Conservation (phyloP, 2,113 vertebrate species). For the Oreochromis tanganicae region DNA sequence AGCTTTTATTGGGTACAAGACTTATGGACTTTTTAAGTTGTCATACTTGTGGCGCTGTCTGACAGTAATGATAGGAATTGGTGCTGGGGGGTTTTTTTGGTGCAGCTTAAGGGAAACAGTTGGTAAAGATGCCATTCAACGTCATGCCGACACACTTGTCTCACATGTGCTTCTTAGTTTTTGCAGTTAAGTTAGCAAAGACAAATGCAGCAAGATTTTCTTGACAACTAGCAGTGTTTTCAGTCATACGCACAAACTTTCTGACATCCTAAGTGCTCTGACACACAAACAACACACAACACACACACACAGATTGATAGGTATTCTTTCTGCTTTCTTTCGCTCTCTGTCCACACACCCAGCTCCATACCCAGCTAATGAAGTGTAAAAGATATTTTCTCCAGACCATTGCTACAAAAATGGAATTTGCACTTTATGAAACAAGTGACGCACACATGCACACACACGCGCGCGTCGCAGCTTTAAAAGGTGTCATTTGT, state of each 20-base stretch:
- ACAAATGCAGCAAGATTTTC: not conserved
- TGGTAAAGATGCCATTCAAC: not conserved
- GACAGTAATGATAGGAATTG: not conserved
- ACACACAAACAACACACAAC: not conserved
- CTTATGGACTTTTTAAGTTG: not conserved
- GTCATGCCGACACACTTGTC: not conserved
- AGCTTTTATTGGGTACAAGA: not conserved
- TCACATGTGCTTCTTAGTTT: not conserved
- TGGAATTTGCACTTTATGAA: slow-evolving; percentile 58
- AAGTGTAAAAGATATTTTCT: slow-evolving; percentile 44
- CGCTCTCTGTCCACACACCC: not conserved
- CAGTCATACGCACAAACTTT: not conserved
- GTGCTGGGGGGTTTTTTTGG: not conserved
- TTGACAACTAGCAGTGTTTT: not conserved
- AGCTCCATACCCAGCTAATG: slow-evolving; percentile 12
- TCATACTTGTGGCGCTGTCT: not conserved
- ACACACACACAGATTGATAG: not conserved
- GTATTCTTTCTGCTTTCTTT: not conserved
- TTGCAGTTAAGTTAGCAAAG: not conserved
- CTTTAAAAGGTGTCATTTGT: slow-evolving; percentile 51
- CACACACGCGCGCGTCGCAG: not conserved
- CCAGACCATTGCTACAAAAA: slow-evolving; percentile 36
- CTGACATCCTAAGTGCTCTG: not conserved
- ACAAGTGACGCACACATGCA: slow-evolving; percentile 13
- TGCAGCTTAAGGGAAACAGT: no score